Base-by-base conservation (phyloP, 1,140 invertebrate genomes). In the Tenebrio molitor region DNA sequence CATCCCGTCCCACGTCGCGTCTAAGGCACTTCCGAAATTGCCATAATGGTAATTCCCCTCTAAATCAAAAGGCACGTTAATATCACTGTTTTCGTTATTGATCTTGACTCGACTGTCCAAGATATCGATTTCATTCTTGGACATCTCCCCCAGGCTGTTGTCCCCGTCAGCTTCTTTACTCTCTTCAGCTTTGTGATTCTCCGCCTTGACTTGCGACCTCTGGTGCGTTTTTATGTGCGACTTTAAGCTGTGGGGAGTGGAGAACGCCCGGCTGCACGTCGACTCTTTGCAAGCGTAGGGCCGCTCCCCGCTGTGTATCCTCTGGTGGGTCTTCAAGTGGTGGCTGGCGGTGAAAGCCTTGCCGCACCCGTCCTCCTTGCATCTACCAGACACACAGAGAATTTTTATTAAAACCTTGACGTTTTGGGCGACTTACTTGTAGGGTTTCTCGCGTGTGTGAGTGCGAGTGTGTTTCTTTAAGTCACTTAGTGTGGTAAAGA, bases 261-360 rank as follows among this genome's bases (percentile, higher is more conserved):
- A 90, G 82, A 96, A 96, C 78, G 92, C 91, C 58, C 77, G 65
- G 14, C 88, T 87, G 82, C 94, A 96, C 71, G 89, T 88, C 15
- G 85, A 84, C 64, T 90, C 87, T 50, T 88, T 86, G 84, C 94
- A 96, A 7, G 89, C 87, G 83, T 94, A 95, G 0, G 93, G 93
- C 71, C 90, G 88, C 83, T 93, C 90, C 1, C 91, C 92, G 29
- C 86, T 85, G 80, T 94, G 92, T 17, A 91, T 92, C 71, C 91
- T 84, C 44, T 85, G 87, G 81, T 96, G 95, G 1, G 93, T 95
- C 86, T 97, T 97, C 34, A 98, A 84, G 84, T 98, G 96, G 86
- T 97, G 96, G 42, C 94, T 96, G 12, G 95, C 95, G 4, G 94
- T 94, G 83, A 98, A 98, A 0, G 94, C 91, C 82, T 96, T 97